Evolutionary conservation across 2,888 invertebrate genomes (phyloP), one percentile per base, ranked within the genome.

Genomic region (Criorhina ranunculi): DNA sequence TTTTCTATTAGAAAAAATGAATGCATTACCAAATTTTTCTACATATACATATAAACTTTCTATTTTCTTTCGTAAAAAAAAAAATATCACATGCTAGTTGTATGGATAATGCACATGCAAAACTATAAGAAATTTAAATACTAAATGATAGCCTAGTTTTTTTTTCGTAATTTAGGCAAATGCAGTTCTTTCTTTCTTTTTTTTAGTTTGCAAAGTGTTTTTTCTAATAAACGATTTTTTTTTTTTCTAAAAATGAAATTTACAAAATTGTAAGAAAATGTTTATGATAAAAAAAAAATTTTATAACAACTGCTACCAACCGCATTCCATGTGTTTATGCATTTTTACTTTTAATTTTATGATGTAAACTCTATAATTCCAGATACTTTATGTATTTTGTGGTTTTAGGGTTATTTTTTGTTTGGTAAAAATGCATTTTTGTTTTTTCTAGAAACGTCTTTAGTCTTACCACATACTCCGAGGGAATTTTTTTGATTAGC

Each of bases 391-490:
- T 69, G 77, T 49, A 62, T 66, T 73, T 81, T 76, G 76, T 67
- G 49, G 57, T 17, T 66, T 57, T 77, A 19, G 57, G 66, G 82
- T 78, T 82, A 77, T 83, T 78, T 57, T 72, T 60, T 59, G 24
- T 57, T 62, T n/a, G n/a, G 44, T 53, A 44, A 53, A 46, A 69
- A 85, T 78, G 73, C 49, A 53, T 75, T 75, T 64, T 67, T 42
- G 40, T 40, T 55, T 5, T 57, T 75, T 44, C 35, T 53, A 60
- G 46, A 60, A 73, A 66, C 79, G 35, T 67, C 72, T 67, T 60
- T 66, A 55, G 59, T 85, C 85, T 85, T 85, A 85, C 85, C 85
- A 85, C 80, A 64, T 75, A 69, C 59, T 79, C 75, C 79, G 51
- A 49, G 29, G 55, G 51, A 31, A 31, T 67, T 67, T 70, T n/a